A percentile compares a stretch with the other conserved stretches of the same genome.
These are phyloP conservation scores for Microtus oregoni DNA, from an alignment of 2,113 vertebrate species.

Conservation along the genomic window DNA sequence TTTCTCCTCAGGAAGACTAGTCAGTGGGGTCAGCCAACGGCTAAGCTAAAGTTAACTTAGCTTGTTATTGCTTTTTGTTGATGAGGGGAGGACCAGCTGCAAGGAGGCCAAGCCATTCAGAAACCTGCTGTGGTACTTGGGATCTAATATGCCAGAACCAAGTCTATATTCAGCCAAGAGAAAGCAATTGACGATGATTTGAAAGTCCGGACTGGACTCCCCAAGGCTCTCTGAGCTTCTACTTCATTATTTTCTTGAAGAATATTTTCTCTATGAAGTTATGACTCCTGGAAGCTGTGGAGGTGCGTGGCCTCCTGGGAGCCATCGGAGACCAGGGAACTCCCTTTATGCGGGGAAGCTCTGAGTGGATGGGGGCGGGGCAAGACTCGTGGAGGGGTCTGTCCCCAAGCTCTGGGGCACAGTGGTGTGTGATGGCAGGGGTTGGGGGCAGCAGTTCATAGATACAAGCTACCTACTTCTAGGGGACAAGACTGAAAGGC, in stretches of 20 bases:
- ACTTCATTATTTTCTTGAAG: conserved; percentile 29
- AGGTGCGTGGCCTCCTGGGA: not conserved
- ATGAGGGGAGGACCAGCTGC: conserved; percentile 45
- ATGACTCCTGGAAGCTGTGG: conserved; percentile 56
- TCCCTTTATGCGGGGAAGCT: not conserved
- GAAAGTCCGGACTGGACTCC: conserved; percentile 19
- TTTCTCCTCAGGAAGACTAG: conserved; percentile 64
- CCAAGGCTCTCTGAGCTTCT: conserved; percentile 33
- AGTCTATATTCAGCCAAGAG: conserved; percentile 34
- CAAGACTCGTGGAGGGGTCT: not conserved
- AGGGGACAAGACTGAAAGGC: conserved; percentile 1
- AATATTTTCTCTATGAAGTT: conserved; percentile 74
- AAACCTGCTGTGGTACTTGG: conserved; percentile 7
- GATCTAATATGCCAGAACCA: conserved; percentile 22
- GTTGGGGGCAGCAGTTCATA: not conserved
- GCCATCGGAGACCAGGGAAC: not conserved
- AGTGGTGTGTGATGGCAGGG: not conserved
- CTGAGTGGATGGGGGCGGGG: not conserved
- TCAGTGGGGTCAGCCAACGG: conserved; percentile 69
- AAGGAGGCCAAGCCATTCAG: conserved; percentile 6
- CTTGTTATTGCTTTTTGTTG: conserved; percentile 57
- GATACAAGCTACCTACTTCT: not conserved
- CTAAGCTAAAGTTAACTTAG: conserved; percentile 53
- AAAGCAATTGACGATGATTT: not conserved
- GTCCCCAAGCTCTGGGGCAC: not conserved